Evolutionary conservation across 2,113 vertebrate genomes (phyloP), one percentile per base, ranked within the genome.

Genomic region (Rhadina sibilatrix): DNA sequence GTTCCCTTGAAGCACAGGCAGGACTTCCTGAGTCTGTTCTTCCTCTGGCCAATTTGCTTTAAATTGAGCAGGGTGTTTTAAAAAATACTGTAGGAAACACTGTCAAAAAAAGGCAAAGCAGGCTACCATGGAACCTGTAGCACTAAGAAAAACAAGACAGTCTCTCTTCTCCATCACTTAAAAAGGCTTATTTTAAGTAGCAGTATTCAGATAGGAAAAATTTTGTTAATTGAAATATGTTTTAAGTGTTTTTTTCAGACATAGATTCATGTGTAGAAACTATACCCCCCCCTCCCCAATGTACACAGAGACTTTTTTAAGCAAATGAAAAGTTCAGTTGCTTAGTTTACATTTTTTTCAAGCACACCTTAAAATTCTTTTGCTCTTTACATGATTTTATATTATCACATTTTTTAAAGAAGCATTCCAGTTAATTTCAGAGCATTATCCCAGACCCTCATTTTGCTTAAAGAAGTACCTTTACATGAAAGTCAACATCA

Each of bases 271-370:
- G 2, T 6, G 4, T 15, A 37, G 56, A 52, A 77, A 54, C 18
- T 28, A 18, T 0, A 9, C 9, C 15, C 2, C 24, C 15, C 1
- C 9, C 15, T 2, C 24, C 15, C 1, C 15, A 56, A 5, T 6
- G 5, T 15, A 50, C 28, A 70, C 6, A 63, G 24, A 44, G 8
- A 40, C 3, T 27, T 63, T 85, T 83, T 54, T 4, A 84, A 93
- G 19, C 5, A 64, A 91, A 86, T 24, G 3, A 57, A 31, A 61
- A 35, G 11, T 54, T 87, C 46, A 10, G 10, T 68, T 44, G 28
- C 2, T 15, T 21, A 28, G 9, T n/a, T 65, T 28, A 46, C 8
- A 27, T 46, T 44, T 71, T 74, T 74, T 71, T 44, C n/a, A 84
- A 47, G 19, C 61, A 68, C 17, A 31, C 1, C 24, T 47, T 28